phyloP scores from a whole-genome alignment of 2,888 invertebrate species.

The Oxytorus armatus region DNA sequence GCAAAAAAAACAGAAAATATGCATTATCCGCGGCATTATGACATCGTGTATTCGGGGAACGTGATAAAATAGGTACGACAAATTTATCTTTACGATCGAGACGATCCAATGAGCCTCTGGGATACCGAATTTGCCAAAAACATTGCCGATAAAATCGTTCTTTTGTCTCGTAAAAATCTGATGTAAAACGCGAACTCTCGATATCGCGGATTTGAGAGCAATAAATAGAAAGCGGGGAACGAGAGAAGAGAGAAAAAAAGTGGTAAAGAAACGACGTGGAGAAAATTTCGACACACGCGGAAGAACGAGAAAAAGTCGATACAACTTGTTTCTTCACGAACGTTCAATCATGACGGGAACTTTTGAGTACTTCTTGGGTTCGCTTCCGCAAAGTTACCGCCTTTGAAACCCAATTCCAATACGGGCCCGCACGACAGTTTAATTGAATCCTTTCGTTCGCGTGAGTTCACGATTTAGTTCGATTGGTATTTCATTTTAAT shows the following conservation, averaged over 20 bases:
- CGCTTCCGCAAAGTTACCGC: constrained; percentile 38
- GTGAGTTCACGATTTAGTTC: too few relatives aligned
- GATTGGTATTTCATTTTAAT: too few relatives aligned
- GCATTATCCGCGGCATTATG: not conserved
- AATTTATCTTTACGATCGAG: not conserved
- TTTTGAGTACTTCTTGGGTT: constrained; percentile 56
- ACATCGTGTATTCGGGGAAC: not conserved
- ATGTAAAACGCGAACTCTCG: not conserved
- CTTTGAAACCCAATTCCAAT: not conserved
- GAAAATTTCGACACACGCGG: not conserved
- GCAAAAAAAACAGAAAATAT: not conserved
- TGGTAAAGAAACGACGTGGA: not conserved
- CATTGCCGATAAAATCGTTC: not conserved
- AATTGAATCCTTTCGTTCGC: constrained; percentile 26
- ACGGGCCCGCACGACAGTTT: constrained; percentile 4
- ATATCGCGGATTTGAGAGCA: not conserved
- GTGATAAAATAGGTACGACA: not conserved
- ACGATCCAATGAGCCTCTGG: not conserved
- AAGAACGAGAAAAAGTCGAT: constrained; percentile 9
- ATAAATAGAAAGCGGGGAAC: not conserved
- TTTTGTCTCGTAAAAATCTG: not conserved
- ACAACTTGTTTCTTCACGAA: constrained; percentile 44
- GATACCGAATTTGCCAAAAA: not conserved
- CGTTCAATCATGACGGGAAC: constrained; percentile 48
- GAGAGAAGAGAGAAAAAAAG: not conserved